These are phyloP conservation scores for Himalopsyche phryganea DNA, from an alignment of 1,140 invertebrate genomes.

Conservation along the genomic window DNA sequence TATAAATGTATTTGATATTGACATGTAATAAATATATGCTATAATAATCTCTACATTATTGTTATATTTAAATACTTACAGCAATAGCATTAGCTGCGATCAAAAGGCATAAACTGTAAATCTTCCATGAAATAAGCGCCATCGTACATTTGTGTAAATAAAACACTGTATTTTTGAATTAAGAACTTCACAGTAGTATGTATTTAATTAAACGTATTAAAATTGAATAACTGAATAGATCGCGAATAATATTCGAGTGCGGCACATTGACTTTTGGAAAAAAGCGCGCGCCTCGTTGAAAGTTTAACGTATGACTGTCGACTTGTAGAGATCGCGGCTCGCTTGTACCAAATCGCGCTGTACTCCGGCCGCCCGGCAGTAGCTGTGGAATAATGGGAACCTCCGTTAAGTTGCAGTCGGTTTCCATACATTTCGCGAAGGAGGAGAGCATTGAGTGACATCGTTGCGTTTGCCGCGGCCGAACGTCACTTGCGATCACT, in stretches of 20 bases:
- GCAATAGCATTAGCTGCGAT: too few relatives aligned
- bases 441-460: slow-evolving; percentile 1
- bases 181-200: too few relatives aligned
- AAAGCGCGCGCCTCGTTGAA: background rate
- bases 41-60: too few relatives aligned
- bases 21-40: too few relatives aligned
- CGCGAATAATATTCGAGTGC: too few relatives aligned
- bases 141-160: slow-evolving; percentile 1
- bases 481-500: slow-evolving; percentile 7
- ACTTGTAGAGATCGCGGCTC: background rate
- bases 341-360: background rate
- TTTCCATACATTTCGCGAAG: slow-evolving; percentile 9
- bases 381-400: background rate
- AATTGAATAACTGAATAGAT: too few relatives aligned
- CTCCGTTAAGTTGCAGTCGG: slow-evolving; percentile 15
- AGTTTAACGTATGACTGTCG: background rate
- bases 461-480: background rate
- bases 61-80: too few relatives aligned
- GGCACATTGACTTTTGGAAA: background rate
- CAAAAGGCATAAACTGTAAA: too few relatives aligned
- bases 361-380: background rate
- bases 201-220: too few relatives aligned
- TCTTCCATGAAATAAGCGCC: background rate
- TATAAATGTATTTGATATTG: too few relatives aligned
- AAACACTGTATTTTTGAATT: too few relatives aligned